Conservation (phyloP, 2,797 vertebrate species). For the Oreochromis grahami region DNA sequence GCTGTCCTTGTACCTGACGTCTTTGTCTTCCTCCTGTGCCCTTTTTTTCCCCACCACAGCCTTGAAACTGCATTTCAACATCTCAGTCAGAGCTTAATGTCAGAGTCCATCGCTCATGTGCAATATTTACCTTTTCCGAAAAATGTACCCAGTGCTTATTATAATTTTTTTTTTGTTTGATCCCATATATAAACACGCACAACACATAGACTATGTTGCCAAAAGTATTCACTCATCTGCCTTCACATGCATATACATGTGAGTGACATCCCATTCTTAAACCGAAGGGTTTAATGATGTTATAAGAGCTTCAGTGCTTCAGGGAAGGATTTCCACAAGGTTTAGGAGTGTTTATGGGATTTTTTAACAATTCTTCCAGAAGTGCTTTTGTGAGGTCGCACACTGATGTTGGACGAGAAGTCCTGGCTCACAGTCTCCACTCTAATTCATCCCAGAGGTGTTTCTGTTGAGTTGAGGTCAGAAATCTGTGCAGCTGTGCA, state of each 20-base stretch:
- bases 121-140: not conserved
- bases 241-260: not conserved
- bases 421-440: not conserved
- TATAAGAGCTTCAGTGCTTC: not conserved
- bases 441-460: not conserved
- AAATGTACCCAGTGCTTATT: not conserved
- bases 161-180: not conserved
- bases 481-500: not conserved
- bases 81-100: not conserved
- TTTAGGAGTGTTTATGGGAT: not conserved
- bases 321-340: not conserved
- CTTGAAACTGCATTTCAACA: not conserved
- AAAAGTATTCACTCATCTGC: not conserved
- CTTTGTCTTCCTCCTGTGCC: not conserved
- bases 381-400: not conserved
- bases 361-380: not conserved
- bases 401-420: not conserved
- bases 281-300: not conserved
- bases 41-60: not conserved
- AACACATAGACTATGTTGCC: not conserved
- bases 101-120: not conserved
- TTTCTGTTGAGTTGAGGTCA: not conserved
- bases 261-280: not conserved
- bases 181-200: not conserved
- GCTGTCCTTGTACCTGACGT: not conserved